phyloP scores from a whole-genome alignment of 92 coral and sea anemone genomes.

The Siderastrea radians region DNA sequence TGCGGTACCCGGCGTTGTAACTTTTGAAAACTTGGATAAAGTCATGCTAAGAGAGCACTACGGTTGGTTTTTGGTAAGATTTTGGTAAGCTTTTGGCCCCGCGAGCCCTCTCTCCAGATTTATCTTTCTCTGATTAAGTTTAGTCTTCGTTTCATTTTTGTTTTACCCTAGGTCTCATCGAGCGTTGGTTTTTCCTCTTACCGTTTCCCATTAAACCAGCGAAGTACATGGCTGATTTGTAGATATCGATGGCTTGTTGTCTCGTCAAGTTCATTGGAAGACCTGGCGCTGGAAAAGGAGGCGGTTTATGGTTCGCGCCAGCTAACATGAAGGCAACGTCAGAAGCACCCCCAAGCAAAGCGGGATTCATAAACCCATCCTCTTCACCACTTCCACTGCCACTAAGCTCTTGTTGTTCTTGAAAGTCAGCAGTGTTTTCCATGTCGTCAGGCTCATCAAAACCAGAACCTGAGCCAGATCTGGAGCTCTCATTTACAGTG shows the following conservation, averaged over 20 bases:
- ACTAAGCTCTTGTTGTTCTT: background rate
- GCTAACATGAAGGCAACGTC: constrained; percentile 53
- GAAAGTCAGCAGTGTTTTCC: constrained; percentile 8
- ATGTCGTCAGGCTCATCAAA: background rate
- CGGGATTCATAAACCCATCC: background rate
- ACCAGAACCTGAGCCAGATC: constrained; percentile 37
- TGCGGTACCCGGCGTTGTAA: too few species aligned
- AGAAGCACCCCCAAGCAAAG: constrained; percentile 11
- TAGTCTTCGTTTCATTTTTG: background rate
- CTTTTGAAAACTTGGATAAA: too few species aligned
- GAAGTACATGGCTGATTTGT: constrained; percentile 81
- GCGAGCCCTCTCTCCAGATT: too few species aligned
- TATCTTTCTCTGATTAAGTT: background rate
- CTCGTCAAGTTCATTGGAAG: constrained; percentile 44
- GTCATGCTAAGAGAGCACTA: too few species aligned
- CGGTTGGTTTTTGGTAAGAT: background rate
- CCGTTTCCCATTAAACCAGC: constrained; percentile 76
- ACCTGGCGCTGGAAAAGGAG: constrained; percentile 22
- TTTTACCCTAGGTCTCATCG: background rate
- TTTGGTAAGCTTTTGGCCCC: background rate
- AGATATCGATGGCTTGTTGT: constrained; percentile 67
- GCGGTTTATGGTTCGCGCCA: constrained; percentile 31
- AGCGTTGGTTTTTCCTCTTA: constrained; percentile 24
- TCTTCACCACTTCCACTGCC: constrained; percentile 29
- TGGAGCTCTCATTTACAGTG: background rate